Percentiles rank a stretch among this genome's conserved stretches.
Evolutionary conservation across 2,888 invertebrate species (phyloP).

Genomic region (Leptopilina syphax): DNA sequence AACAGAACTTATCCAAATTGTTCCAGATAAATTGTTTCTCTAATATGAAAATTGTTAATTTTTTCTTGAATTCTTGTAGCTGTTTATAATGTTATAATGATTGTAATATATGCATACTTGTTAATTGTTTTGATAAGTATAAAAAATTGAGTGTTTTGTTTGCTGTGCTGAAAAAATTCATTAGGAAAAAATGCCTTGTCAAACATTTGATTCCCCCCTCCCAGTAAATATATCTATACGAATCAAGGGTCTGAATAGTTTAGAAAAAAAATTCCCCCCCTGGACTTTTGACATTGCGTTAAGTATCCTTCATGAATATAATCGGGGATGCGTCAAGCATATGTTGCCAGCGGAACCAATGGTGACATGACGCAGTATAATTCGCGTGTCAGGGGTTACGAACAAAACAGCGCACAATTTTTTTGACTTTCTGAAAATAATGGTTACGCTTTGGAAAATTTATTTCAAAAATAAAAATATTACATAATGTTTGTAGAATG

Average conservation of each 20-base stretch:
- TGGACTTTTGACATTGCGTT: conserved; percentile 50
- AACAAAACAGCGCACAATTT: conserved; percentile 28
- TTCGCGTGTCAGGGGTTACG: conserved; percentile 41
- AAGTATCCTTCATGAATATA: conserved; percentile 37
- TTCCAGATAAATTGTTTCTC: too few species aligned
- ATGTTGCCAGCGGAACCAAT: conserved; percentile 52
- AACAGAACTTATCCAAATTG: too few species aligned
- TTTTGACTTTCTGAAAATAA: conserved; percentile 1
- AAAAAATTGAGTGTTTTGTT: conserved; percentile 26
- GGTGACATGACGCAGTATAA: conserved; percentile 45
- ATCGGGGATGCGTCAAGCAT: conserved; percentile 50
- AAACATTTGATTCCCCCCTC: conserved; percentile 31
- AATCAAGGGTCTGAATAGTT: conserved; percentile 57
- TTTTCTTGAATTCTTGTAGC: too few species aligned
- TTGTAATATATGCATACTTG: background rate
- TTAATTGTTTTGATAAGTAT: background rate
- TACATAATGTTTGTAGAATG: background rate
- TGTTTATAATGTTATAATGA: too few species aligned
- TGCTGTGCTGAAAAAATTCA: conserved; percentile 11
- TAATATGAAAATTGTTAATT: too few species aligned
- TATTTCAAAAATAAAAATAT: background rate
- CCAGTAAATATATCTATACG: conserved; percentile 58
- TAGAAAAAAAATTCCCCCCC: conserved; percentile 60
- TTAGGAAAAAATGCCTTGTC: conserved; percentile 32
- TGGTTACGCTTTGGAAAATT: background rate